Conservation (phyloP, 2,113 vertebrate species). For the Marcusenius ussheri region DNA sequence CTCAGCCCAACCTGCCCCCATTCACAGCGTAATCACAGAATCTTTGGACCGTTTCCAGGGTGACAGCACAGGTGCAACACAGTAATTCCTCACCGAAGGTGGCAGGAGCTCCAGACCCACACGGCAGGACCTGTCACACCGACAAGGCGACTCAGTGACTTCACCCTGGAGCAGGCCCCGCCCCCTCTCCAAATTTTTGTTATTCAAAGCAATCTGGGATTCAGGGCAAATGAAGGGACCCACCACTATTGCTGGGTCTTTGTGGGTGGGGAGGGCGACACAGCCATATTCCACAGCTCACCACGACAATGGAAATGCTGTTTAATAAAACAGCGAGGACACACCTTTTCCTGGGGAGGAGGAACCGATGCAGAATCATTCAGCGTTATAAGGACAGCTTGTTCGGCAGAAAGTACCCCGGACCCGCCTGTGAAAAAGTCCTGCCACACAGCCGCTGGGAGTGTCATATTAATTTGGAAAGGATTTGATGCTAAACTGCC, state of each 20-base stretch:
- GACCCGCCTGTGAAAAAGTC: not conserved
- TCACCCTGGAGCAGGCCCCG: not conserved
- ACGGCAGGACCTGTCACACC: not conserved
- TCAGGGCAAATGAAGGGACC: not conserved
- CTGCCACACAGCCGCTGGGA: not conserved
- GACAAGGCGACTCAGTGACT: not conserved
- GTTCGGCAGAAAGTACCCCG: constrained; percentile 10
- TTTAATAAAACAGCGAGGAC: not conserved
- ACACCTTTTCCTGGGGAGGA: not conserved
- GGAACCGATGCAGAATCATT: not conserved
- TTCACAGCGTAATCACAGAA: not conserved
- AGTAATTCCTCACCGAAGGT: not conserved
- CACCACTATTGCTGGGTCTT: not conserved
- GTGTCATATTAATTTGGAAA: not conserved
- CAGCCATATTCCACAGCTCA: not conserved
- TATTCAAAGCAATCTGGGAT: constrained; percentile 14
- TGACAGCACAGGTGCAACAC: not conserved
- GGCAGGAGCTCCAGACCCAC: not conserved
- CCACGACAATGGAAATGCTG: not conserved
- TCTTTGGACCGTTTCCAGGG: not conserved
- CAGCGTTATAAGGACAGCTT: not conserved
- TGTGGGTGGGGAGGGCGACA: not conserved
- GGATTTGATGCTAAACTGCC: not conserved
- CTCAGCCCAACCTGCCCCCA: not conserved
- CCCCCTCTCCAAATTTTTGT: constrained; percentile 7